Conservation (phyloP, 2,113 vertebrate genomes). For the Puntigrus tetrazona region DNA sequence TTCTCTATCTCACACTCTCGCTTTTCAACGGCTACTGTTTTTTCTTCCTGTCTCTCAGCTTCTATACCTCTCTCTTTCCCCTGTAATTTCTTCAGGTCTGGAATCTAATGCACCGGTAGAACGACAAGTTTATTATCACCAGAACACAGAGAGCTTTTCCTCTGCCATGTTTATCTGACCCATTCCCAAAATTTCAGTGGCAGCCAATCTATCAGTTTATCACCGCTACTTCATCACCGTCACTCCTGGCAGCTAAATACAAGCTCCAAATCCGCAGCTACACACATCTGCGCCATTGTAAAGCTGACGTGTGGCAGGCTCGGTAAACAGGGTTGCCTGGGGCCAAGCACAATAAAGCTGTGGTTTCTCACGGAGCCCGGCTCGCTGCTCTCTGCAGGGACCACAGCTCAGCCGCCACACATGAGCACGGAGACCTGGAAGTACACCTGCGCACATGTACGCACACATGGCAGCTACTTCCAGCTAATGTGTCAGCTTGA, state of each 20-base stretch:
- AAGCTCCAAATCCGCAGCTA: slow-evolving; percentile 85
- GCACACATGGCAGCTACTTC: neutral
- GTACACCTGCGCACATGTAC: slow-evolving; percentile 25
- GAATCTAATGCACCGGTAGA: slow-evolving; percentile 64
- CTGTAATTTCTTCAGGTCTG: slow-evolving; percentile 59
- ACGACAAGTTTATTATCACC: slow-evolving; percentile 83
- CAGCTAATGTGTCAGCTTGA: neutral
- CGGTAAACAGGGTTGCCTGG: slow-evolving; percentile 77
- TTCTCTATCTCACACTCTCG: slow-evolving; percentile 40
- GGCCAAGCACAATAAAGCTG: slow-evolving; percentile 67
- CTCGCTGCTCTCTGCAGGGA: slow-evolving; percentile 42
- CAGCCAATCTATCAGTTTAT: slow-evolving; percentile 90
- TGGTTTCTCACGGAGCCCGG: slow-evolving; percentile 41
- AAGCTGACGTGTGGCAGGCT: slow-evolving; percentile 71
- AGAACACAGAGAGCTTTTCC: slow-evolving; percentile 76
- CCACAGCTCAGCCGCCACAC: slow-evolving; percentile 18
- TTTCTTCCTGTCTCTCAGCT: slow-evolving; percentile 13
- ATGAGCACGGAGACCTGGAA: slow-evolving; percentile 31
- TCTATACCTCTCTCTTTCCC: slow-evolving; percentile 18
- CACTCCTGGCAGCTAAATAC: slow-evolving; percentile 87
- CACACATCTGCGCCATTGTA: slow-evolving; percentile 78
- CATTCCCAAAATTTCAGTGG: slow-evolving; percentile 84
- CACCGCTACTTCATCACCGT: slow-evolving; percentile 88
- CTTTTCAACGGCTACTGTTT: slow-evolving; percentile 7
- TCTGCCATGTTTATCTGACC: slow-evolving; percentile 82